Evolutionary conservation across 2,888 invertebrate species (phyloP), one percentile per base, ranked within the genome.

Genomic region (Acheta domesticus): DNA sequence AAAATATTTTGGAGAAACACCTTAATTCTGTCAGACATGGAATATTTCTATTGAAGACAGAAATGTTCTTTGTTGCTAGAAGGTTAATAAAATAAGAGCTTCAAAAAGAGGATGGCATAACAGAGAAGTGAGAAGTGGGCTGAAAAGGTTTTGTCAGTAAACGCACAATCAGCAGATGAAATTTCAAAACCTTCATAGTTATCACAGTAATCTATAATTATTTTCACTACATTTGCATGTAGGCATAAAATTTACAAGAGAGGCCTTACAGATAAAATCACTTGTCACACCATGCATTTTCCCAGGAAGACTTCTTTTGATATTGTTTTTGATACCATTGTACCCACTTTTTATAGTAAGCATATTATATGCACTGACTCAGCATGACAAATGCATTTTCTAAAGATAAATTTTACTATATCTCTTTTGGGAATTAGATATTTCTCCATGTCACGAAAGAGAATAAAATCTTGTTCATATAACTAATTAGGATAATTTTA

Each of bases 141-240:
- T 62, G 62, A 62, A 62, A 62, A n/a, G 62, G 14, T 62, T 62
- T 14, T 19, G n/a, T 62, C n/a, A 4, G 36, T 36, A 36, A 36
- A 62, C 62, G 62, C 62, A 62, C 62, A 62, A 62, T 62, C n/a
- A n/a, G 62, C 62, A 62, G 14, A 62, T 62, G n/a, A 62, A n/a
- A 62, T 36, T 36, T 36, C 36, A 36, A 36, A 36, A 5, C 36
- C 36, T 36, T 14, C 62, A 62, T 62, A 62, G 62, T 62, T 62
- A 62, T 19, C 62, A 62, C n/a, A 62, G 62, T 62, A 62, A 62
- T 19, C 62, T 62, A 16, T 8, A 62, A 62, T 36, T 36, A 36
- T 36, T 36, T 36, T 36, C 8, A 36, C 16, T 62, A 62, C 62
- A 62, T 62, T n/a, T 62, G 62, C 62, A 62, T 62, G 62, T 62